phyloP scores from a whole-genome alignment of 2,113 vertebrate genomes.

The Psammodynastes pulverulentus region DNA sequence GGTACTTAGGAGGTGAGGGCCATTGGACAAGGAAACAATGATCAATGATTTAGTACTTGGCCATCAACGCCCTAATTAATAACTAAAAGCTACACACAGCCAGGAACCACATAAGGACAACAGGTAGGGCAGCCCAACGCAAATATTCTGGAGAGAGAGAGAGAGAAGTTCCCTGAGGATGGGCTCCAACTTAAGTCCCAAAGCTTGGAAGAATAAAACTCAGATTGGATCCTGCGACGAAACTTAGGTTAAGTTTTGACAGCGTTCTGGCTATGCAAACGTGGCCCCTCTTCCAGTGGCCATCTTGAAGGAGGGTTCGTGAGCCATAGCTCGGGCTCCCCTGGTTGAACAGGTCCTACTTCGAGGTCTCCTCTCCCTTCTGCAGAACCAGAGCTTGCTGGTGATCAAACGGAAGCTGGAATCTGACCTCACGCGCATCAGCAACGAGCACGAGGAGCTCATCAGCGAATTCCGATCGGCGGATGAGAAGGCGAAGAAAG shows the following conservation, averaged over 20 bases:
- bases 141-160: not conserved
- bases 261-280: not conserved
- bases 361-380: conserved; percentile 11
- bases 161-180: not conserved
- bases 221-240: not conserved
- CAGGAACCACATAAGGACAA: not conserved
- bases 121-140: not conserved
- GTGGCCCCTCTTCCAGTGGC: not conserved
- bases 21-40: not conserved
- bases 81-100: not conserved
- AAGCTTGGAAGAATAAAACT: not conserved
- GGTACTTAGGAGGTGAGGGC: not conserved
- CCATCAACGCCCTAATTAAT: not conserved
- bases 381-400: conserved; percentile 70
- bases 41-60: too few relatives aligned
- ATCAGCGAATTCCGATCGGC: conserved; percentile 67
- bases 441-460: conserved; percentile 71
- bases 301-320: not conserved
- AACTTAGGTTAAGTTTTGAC: not conserved
- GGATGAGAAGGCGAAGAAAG: conserved; percentile 73
- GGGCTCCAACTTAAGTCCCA: not conserved
- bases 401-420: conserved; percentile 71
- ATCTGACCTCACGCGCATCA: conserved; percentile 64
- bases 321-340: not conserved
- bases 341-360: not conserved